Base-by-base conservation (phyloP, 2,888 invertebrate species). In the Chrysodeixis includens region DNA sequence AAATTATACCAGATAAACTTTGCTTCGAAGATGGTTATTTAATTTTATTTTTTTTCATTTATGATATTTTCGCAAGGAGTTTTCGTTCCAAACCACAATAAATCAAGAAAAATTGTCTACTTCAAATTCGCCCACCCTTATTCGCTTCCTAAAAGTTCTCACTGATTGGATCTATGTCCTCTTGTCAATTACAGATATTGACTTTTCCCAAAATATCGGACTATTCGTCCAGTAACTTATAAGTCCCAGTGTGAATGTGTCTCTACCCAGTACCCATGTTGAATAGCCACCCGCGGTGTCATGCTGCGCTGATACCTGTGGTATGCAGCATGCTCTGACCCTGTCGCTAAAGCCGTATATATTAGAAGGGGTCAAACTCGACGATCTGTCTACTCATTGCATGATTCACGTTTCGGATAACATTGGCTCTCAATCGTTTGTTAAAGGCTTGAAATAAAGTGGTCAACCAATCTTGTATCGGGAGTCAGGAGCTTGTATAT, bases 271-370 rank as follows among this genome's bases (percentile, higher is more conserved):
- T 62, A 56, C 32, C 30, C 10, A 54, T 44, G 12, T 22, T 30
- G 22, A 62, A 65, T 70, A 63, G 55, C 85, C 86, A 84, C 87
- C 86, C 82, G 85, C 80, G 76, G 83, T 78, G 85, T 70, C 81
- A 83, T 81, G 85, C 79, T 78, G 81, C 70, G 83, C 46, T 49
- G 46, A 20, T 49, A 49, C 46, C 46, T 49, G 79, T 79, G 84
- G 83, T 82, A 85, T 82, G 84, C 80, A 71, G 74, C 69, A 70
- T 73, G 72, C 58, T 60, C 70, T 69, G 72, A 76, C 78, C 69
- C 74, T 79, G 78, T 69, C 56, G 72, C 66, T 73, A 78, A 78
- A 74, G 65, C 69, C 59, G 74, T 70, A 78, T 80, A 76, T 76
- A 80, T 80, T 80, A 76, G 80, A 80, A 78, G 74, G 76, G 78